Percentiles rank a stretch among this genome's conserved stretches.
These are phyloP conservation scores for Apaloderma vittatum DNA, from an alignment of 2,113 vertebrate genomes.

Conservation along the genomic window DNA sequence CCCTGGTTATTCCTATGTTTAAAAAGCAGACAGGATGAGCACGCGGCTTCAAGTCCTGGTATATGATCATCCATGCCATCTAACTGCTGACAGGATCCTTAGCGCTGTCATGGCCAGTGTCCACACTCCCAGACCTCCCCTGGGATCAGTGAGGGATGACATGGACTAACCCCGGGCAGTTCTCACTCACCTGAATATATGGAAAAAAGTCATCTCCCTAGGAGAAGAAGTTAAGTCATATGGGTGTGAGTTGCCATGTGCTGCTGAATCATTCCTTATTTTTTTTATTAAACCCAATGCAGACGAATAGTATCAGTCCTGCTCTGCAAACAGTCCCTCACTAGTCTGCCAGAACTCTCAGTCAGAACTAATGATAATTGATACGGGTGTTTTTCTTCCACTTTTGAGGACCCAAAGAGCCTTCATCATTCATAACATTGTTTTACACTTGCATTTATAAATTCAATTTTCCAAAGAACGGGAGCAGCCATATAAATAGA, in stretches of 20 bases:
- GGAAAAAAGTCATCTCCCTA: not conserved
- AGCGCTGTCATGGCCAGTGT: no score
- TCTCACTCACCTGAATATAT: not conserved
- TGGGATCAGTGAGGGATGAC: not conserved
- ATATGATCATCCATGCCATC: not conserved
- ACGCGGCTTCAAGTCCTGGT: not conserved
- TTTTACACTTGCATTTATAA: not conserved
- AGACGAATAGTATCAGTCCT: not conserved
- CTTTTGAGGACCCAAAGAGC: not conserved
- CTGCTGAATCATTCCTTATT: not conserved
- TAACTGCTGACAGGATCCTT: not conserved
- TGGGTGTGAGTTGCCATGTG: rapidly evolving
- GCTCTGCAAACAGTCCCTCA: not conserved
- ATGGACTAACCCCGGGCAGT: not conserved
- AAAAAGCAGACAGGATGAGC: not conserved
- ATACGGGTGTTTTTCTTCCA: not conserved
- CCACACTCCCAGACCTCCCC: rapidly evolving
- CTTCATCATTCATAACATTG: not conserved
- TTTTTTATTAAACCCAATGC: not conserved
- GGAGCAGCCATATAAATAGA: not conserved
- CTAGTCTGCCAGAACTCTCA: not conserved
- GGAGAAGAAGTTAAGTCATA: not conserved
- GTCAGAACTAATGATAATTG: not conserved
- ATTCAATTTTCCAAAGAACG: not conserved
- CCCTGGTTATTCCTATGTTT: not conserved